phyloP scores from a whole-genome alignment of 2,888 invertebrate genomes.

The Caenorhabditis doughertyi region DNA sequence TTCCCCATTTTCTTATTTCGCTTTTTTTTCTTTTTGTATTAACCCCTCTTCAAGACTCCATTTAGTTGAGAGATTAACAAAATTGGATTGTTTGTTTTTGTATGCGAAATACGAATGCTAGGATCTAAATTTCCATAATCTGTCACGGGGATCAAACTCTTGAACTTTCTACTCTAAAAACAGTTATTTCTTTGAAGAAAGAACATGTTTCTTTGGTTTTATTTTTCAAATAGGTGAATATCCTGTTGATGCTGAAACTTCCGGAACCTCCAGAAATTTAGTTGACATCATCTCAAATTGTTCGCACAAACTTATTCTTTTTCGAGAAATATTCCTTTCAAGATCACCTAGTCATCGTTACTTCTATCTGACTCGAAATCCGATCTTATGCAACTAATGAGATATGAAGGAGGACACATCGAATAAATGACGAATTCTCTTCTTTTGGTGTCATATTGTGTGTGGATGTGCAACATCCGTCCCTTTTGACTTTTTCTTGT shows the following conservation, averaged over 20 bases:
- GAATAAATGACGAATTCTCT: conserved; percentile 42
- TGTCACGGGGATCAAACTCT: conserved; percentile 1
- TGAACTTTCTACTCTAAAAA: neutral
- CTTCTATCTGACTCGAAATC: conserved; percentile 29
- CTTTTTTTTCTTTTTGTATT: conserved; percentile 1
- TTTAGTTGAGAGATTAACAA: neutral
- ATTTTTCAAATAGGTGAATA: too few relatives aligned
- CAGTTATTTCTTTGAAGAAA: too few relatives aligned
- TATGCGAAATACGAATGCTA: neutral
- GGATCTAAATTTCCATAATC: conserved; percentile 28
- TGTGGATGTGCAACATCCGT: conserved; percentile 20
- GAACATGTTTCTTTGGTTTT: too few relatives aligned
- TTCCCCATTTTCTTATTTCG: neutral
- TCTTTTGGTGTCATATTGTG: conserved; percentile 45
- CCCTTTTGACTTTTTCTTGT: conserved; percentile 35
- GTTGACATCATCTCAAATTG: conserved; percentile 11
- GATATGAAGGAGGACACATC: conserved; percentile 1
- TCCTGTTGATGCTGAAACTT: neutral
- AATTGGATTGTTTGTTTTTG: conserved; percentile 27
- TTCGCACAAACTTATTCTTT: conserved; percentile 18
- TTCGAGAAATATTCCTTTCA: conserved; percentile 20
- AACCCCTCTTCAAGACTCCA: neutral
- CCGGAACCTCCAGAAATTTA: conserved; percentile 1
- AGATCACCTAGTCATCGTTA: neutral
- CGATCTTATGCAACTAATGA: conserved; percentile 43